A percentile compares a stretch with the other conserved stretches of the same genome.
Conservation (phyloP, 2,888 invertebrate species). For the Lycophotia porphyrea region DNA sequence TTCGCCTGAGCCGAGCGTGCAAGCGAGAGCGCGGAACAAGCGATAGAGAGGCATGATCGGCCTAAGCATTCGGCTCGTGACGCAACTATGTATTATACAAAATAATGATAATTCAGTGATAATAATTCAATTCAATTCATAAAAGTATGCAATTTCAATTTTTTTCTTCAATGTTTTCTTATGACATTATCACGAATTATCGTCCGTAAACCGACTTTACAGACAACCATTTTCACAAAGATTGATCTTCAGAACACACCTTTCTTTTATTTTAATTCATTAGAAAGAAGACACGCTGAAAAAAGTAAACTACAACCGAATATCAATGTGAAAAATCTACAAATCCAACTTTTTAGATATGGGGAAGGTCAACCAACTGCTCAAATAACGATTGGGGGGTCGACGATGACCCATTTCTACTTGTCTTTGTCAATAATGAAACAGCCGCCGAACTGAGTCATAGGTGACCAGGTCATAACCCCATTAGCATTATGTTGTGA, state of each 20-base stretch:
- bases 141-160: no score
- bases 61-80: no score
- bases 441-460: conserved; percentile 19
- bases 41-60: no score
- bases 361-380: conserved; percentile 17
- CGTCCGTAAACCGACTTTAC: no score
- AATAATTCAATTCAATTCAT: no score
- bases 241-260: neutral
- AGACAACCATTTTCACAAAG: no score
- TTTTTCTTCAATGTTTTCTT: no score
- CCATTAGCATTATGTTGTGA: neutral
- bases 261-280: neutral
- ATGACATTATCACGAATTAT: no score
- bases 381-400: conserved; percentile 6
- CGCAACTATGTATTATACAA: no score
- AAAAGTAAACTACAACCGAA: neutral
- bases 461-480: conserved; percentile 40
- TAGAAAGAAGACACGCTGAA: neutral
- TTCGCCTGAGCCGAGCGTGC: no score
- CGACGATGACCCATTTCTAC: conserved; percentile 33
- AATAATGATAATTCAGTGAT: no score
- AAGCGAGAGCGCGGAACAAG: no score
- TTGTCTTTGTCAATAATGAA: conserved; percentile 46
- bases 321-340: neutral
- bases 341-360: neutral